Evolutionary conservation across 1,140 invertebrate genomes (phyloP), one percentile per base, ranked within the genome.

Genomic region (Diachasma alloeum): DNA sequence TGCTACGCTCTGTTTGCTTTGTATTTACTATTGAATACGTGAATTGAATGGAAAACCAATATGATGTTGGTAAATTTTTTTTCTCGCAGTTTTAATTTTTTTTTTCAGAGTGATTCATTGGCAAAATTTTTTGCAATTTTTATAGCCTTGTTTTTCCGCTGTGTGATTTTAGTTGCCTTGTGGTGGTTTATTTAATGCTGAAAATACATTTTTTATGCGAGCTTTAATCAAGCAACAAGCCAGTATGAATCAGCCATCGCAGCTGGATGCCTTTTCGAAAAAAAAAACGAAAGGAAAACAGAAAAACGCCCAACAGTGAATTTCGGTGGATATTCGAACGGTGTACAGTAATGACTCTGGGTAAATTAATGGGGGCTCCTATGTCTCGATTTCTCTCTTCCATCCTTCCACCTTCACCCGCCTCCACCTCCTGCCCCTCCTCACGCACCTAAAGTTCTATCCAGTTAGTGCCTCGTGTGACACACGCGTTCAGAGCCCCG

Each of bases 331-430:
- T 63, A 63, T 63, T 63, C 59, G 59, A 26, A 13, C 9, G 22
- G 3, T 26, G 59, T 63, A 63, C 59, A 63, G 59, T 63, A 63
- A 63, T 63, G 59, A 63, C 59, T 24, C 11, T 63, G 15, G 59
- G 70, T 37, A 72, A 77, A 77, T 77, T 77, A 77, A 73, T 70
- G 70, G 70, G 70, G 67, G 63, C 69, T 73, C 56, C 37, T 75
- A 24, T 39, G 56, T 42, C 72, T 74, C 66, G 72, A 44, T 42
- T 44, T n/a, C 44, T 75, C 44, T 53, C 74, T 44, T 69, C 24
- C 59, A 26, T 63, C 24, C 59, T 26, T 24, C 24, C 22, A 19
- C 59, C 24, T 26, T 15, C 59, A 63, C 22, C 11, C 19, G 1
- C 13, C 59, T 26, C 19, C 53, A 3, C 5, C 15, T 63, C 59